phyloP scores from a whole-genome alignment of 2,113 vertebrate genomes.

The Antennarius striatus region DNA sequence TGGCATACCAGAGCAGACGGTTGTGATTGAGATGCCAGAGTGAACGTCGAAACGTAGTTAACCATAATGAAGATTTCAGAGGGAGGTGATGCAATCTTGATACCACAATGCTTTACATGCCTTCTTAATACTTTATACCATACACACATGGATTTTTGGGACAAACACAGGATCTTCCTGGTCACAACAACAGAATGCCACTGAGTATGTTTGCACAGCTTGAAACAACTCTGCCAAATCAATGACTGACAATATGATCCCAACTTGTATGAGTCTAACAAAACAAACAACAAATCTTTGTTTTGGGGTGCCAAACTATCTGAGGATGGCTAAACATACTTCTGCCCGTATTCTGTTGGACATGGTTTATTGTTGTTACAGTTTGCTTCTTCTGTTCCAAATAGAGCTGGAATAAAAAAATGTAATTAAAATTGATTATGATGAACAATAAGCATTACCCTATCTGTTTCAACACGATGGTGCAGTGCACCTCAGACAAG shows the following conservation, averaged over 20 bases:
- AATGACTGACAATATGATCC: slow-evolving; percentile 42
- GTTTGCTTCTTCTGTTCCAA: slow-evolving; percentile 29
- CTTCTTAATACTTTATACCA: slow-evolving; percentile 52
- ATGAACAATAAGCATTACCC: slow-evolving; percentile 4
- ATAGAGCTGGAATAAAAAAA: slow-evolving; percentile 22
- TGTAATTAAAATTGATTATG: slow-evolving; percentile 33
- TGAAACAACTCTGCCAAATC: slow-evolving; percentile 41
- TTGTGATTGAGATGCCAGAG: slow-evolving; percentile 72
- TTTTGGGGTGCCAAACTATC: slow-evolving; percentile 47
- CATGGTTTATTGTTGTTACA: slow-evolving; percentile 40
- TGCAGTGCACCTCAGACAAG: slow-evolving; percentile 2
- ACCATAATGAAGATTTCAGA: slow-evolving; percentile 60
- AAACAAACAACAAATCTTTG: slow-evolving; percentile 33
- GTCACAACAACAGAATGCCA: slow-evolving; percentile 48
- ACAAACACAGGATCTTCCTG: slow-evolving; percentile 53
- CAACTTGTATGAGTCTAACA: slow-evolving; percentile 41
- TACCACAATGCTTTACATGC: slow-evolving; percentile 46
- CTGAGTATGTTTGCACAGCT: slow-evolving; percentile 63
- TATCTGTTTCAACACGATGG: slow-evolving; percentile 11
- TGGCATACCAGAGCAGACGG: slow-evolving; percentile 68
- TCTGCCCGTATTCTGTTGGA: slow-evolving; percentile 25
- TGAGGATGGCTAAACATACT: slow-evolving; percentile 46
- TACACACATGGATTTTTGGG: slow-evolving; percentile 41
- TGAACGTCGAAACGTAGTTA: slow-evolving; percentile 66
- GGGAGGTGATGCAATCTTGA: slow-evolving; percentile 43